These are phyloP conservation scores for Drosophila aff. DNA, from an alignment of 1,140 invertebrate genomes.

Conservation along the genomic window DNA sequence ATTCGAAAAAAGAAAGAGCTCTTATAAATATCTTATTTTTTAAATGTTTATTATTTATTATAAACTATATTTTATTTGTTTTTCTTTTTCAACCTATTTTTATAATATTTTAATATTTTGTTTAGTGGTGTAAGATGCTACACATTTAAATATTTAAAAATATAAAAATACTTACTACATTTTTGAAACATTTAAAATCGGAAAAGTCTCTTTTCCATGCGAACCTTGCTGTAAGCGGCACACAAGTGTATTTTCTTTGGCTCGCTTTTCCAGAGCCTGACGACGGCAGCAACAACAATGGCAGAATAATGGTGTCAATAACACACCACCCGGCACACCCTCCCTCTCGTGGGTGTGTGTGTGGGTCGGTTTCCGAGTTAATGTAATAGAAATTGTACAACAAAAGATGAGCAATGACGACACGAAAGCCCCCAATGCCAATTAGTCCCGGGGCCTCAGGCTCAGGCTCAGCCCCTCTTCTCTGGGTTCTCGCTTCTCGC, in stretches of 20 bases:
- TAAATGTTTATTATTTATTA: too few species aligned
- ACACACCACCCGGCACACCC: slow-evolving; percentile 49
- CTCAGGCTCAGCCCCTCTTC: slow-evolving; percentile 2
- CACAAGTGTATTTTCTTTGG: slow-evolving; percentile 37
- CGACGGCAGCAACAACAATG: slow-evolving; percentile 55
- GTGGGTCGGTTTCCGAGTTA: slow-evolving; percentile 53
- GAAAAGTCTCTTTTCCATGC: not conserved
- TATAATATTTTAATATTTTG: not conserved
- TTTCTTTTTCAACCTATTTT: too few species aligned
- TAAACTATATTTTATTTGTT: too few species aligned
- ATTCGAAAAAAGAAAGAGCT: too few species aligned
- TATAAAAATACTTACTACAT: too few species aligned
- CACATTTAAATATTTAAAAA: not conserved
- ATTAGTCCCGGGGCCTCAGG: slow-evolving; percentile 51
- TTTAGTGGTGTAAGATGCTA: too few species aligned
- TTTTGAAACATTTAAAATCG: not conserved
- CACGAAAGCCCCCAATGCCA: slow-evolving; percentile 78
- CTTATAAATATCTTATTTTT: too few species aligned
- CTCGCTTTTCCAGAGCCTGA: slow-evolving; percentile 45
- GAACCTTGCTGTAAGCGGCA: not conserved
- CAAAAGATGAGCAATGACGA: slow-evolving; percentile 80
- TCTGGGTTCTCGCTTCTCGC: too few species aligned
- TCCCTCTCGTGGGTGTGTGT: slow-evolving; percentile 8
- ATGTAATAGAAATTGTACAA: slow-evolving; percentile 81
- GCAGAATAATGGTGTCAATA: slow-evolving; percentile 73